These are phyloP conservation scores for Acrocyrtus sp. DNA, from an alignment of 2,888 invertebrate species.

Conservation along the genomic window DNA sequence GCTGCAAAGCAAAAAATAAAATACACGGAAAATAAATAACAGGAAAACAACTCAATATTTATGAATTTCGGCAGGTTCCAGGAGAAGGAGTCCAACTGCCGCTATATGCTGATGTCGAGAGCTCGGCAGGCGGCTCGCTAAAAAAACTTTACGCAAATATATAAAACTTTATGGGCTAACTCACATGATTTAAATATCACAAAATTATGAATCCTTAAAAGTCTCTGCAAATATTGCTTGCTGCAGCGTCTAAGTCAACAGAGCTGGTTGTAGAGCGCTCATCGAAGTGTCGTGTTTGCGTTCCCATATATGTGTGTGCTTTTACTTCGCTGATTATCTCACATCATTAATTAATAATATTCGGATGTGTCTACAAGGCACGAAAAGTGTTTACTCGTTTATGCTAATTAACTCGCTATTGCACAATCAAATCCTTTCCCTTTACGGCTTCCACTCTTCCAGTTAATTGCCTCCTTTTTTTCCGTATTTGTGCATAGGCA, in stretches of 20 bases:
- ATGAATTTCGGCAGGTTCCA: background rate
- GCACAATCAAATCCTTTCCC: conserved; percentile 32
- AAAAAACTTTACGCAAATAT: background rate
- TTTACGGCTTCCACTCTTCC: background rate
- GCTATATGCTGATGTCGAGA: background rate
- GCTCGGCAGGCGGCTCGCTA: too few relatives aligned
- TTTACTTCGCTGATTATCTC: background rate
- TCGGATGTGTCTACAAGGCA: background rate
- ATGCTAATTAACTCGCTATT: conserved; percentile 50
- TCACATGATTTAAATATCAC: too few relatives aligned
- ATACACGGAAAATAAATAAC: background rate
- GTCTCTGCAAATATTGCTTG: too few relatives aligned
- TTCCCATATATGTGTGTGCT: too few relatives aligned
- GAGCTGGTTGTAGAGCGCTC: too few relatives aligned
- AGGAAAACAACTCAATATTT: too few relatives aligned
- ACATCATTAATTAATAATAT: background rate
- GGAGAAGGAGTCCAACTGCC: background rate
- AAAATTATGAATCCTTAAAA: too few relatives aligned
- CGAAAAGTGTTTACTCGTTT: conserved; percentile 25
- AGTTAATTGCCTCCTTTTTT: background rate
- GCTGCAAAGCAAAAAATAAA: background rate
- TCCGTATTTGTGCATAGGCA: too few relatives aligned
- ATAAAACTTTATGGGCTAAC: background rate
- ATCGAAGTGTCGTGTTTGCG: too few relatives aligned
- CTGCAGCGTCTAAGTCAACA: too few relatives aligned